Evolutionary conservation across 2,888 invertebrate species (phyloP), one percentile per base, ranked within the genome.

Genomic region (Leptinotarsa juncta): DNA sequence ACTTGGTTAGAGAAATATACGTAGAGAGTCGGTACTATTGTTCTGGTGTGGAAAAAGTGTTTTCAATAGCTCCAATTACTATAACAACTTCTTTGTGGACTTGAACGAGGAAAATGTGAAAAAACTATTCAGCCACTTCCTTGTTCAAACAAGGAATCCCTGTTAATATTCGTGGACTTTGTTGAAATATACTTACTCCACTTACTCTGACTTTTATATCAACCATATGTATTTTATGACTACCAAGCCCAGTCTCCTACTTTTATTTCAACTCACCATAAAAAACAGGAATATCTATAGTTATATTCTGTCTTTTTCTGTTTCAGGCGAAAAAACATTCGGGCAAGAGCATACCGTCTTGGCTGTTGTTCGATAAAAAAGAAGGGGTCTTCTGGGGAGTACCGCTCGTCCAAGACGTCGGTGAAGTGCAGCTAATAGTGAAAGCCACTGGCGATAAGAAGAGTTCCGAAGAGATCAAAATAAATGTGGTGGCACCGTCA

Each of bases 331-430:
- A 85, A 80, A 85, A 85, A 72, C 82, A 85, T 49, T 84, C 85
- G 65, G 87, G 87, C 20, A 87, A 87, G 70, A 82, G 86, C 1
- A 84, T 92, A 80, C 93, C 94, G 1, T 87, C 88, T 78, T 95
- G 95, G 95, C 88, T 95, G 82, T 89, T 92, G 78, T 94, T 94
- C 88, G 93, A 95, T 87, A 90, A 91, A 71, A 90, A 89, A 71
- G 91, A 91, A 78, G 92, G 92, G n/a, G 89, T 93, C 73, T 90
- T 96, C 84, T 91, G 92, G 86, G 96, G 96, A 20, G 91, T 96
- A 71, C 95, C 96, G 0, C 89, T 91, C 79, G 88, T 89, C 70
- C 90, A 90, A 74, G 93, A 96, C 85, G 86, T 93, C 15, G 95
- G 94, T 69, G 89, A 91, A 67, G 90, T 93, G 84, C 91, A 91